Base-by-base conservation (phyloP, 2,113 vertebrate species). In the Aptenodytes forsteri region DNA sequence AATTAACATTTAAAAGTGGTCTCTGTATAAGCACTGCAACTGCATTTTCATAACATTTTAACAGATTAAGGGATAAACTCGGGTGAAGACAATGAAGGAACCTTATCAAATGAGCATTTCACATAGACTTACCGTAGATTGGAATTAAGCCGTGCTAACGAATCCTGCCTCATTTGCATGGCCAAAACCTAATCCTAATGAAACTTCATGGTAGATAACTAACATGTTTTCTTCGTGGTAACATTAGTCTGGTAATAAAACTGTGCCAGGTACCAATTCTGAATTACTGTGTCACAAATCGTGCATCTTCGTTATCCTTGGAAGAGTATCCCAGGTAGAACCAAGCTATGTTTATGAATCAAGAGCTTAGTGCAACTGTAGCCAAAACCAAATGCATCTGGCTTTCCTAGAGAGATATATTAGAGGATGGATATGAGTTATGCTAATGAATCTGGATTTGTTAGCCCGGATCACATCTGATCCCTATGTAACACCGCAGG, bases 51-150 rank as follows among this genome's bases (percentile, higher is more conserved):
- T 97, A 98, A 98, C 91, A 97, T 94, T 97, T 97, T 94, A 97
- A 95, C 94, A 98, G 97, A 97, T 97, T 98, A 98, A 96, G 97
- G 97, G 95, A 97, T 97, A 98, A 98, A 98, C 90, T 97, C 85
- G 83, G 93, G 83, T 46, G 90, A 98, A 98, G 94, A 98, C 97
- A 98, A 98, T 97, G 98, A 97, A 96, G 86, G 96, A 96, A 98
- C 97, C 97, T 98, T 98, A 98, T 97, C 98, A 97, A 98, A 98
- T 97, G 93, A 98, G 97, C 96, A 98, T 98, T 98, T 98, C 97
- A 97, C 97, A 97, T 98, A 90, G 97, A 98, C 97, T 98, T 98
- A 97, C 96, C 11, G 83, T 98, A 98, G 97, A 96, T 88, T 93
- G 96, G 95, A 98, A 97, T 95, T 97, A 95, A 97, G 94, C 73